phyloP scores from a whole-genome alignment of 2,888 invertebrate genomes.

The Chymomyza amoena region DNA sequence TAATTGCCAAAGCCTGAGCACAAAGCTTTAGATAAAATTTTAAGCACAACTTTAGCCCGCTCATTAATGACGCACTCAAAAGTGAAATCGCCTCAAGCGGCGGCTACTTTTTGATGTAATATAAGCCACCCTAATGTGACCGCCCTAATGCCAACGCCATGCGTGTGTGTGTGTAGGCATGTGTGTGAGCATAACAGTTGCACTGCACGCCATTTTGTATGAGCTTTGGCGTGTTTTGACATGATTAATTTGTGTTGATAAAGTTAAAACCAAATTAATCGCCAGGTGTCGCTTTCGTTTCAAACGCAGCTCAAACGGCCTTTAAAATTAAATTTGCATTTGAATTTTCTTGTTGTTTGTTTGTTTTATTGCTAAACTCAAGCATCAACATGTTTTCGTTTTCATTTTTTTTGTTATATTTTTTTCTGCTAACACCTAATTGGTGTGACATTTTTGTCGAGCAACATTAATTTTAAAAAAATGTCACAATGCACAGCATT shows the following conservation, averaged over 20 bases:
- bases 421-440: constrained; percentile 30
- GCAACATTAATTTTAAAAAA: constrained; percentile 44
- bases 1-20: neutral
- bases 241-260: constrained; percentile 71
- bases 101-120: neutral
- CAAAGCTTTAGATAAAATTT: neutral
- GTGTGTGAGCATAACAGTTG: neutral
- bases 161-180: constrained; percentile 15
- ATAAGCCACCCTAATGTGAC: neutral
- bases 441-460: constrained; percentile 40
- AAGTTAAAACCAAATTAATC: constrained; percentile 70
- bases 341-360: neutral
- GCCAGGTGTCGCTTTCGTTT: constrained; percentile 63
- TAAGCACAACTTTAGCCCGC: neutral
- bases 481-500: constrained; percentile 45
- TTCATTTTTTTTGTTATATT: neutral
- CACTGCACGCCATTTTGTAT: constrained; percentile 39
- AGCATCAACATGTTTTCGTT: neutral
- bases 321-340: constrained; percentile 50
- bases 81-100: neutral
- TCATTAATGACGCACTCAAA: neutral
- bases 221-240: constrained; percentile 54
- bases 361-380: neutral
- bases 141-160: constrained; percentile 21
- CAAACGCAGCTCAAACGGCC: constrained; percentile 25